phyloP scores from a whole-genome alignment of 1,140 invertebrate genomes.

The Nixonia krombeini region DNA sequence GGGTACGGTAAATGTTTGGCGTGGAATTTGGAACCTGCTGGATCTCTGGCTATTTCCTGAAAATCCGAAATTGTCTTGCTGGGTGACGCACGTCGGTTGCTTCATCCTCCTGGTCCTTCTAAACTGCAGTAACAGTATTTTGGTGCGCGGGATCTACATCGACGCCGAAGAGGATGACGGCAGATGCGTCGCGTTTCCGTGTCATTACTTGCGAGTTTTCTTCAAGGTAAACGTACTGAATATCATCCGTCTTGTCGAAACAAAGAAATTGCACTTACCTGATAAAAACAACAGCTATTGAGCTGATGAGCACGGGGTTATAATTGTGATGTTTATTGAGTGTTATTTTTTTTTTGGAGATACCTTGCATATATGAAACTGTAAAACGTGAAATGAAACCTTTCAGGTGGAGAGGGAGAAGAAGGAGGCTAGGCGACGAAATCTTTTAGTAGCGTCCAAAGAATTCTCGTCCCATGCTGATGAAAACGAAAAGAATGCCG shows the following conservation, averaged over 20 bases:
- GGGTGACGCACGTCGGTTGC: slow-evolving; percentile 82
- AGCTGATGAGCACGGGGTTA: no score
- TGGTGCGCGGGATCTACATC: slow-evolving; percentile 87
- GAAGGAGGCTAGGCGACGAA: slow-evolving; percentile 64
- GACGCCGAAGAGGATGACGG: slow-evolving; percentile 85
- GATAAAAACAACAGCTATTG: no score
- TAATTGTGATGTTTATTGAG: no score
- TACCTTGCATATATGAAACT: neutral
- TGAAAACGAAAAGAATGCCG: slow-evolving; percentile 57
- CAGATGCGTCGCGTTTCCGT: slow-evolving; percentile 85
- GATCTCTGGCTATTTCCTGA: slow-evolving; percentile 87
- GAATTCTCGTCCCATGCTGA: slow-evolving; percentile 50
- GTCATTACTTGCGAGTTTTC: slow-evolving; percentile 84
- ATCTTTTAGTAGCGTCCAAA: slow-evolving; percentile 53
- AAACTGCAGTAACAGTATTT: slow-evolving; percentile 87
- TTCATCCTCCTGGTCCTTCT: slow-evolving; percentile 82
- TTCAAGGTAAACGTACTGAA: slow-evolving; percentile 74
- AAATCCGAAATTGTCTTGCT: slow-evolving; percentile 80
- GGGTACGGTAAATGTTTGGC: slow-evolving; percentile 89
- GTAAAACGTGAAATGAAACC: slow-evolving; percentile 3
- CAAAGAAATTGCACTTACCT: no score
- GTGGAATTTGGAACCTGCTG: slow-evolving; percentile 85
- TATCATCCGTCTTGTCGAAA: no score
- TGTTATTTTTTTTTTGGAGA: no score
- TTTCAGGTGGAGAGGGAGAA: slow-evolving; percentile 67